Percentiles rank a stretch among this genome's conserved stretches.
phyloP scores from a whole-genome alignment of 2,888 invertebrate species.

The Megastigmus dorsalis region DNA sequence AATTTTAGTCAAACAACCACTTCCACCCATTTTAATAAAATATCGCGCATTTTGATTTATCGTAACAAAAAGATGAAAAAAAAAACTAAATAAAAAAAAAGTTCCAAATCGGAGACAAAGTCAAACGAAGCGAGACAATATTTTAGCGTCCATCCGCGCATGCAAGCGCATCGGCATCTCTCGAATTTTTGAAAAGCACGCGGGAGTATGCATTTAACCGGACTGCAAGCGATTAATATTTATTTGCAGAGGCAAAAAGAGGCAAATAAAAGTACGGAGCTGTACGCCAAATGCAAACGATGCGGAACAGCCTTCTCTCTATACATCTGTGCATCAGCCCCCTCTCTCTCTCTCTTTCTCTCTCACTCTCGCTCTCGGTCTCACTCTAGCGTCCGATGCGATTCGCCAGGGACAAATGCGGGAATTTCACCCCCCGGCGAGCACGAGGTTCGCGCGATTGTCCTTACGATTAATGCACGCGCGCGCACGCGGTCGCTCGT shows the following conservation, averaged over 20 bases:
- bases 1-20: no score
- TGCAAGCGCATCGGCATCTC: neutral
- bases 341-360: conserved; percentile 9
- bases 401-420: conserved; percentile 21
- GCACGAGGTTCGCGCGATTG: conserved; percentile 28
- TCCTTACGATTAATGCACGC: conserved; percentile 44
- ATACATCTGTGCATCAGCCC: no score
- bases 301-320: conserved; percentile 2
- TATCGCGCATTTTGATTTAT: neutral
- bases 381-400: neutral
- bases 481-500: no score
- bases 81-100: neutral
- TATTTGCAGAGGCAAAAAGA: conserved; percentile 14
- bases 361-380: neutral
- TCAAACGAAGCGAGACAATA: neutral
- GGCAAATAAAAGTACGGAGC: conserved; percentile 11
- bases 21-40: no score
- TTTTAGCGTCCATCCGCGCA: neutral
- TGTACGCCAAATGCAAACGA: conserved; percentile 27
- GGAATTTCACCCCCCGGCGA: conserved; percentile 13
- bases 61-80: neutral
- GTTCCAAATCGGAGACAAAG: neutral
- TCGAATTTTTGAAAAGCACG: no score
- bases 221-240: conserved; percentile 33
- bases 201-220: no score